Base-by-base conservation (phyloP, 2,888 invertebrate genomes). In the Barypeithes pellucidus region DNA sequence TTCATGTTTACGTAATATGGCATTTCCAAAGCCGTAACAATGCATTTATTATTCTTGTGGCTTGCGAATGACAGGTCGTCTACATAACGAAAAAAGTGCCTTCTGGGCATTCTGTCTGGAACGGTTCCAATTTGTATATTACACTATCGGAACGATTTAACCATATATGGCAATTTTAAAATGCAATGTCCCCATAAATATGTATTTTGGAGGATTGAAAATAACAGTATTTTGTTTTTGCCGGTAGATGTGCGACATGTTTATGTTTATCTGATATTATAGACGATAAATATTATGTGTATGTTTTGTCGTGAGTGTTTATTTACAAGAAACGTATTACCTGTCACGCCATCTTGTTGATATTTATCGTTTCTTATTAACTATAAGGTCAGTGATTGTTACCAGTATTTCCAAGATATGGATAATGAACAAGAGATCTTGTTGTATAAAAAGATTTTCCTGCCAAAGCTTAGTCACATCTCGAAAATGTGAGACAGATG, bases 11-110 rank as follows among this genome's bases (percentile, higher is more conserved):
- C 63, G 67, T 72, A 67, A 67, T 67, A 41, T 67, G 43, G 67
- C 67, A 18, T 63, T 67, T 57, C 33, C 39, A 22, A 61, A 61
- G 52, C 72, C 67, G 54, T 52, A 67, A 72, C 72, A 72, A 72
- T 67, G 67, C 67, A 72, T 72, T 72, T 72, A 67, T 72, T 72
- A 72, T 72, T 72, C 72, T 22, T 24, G 62, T 36, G 67, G 72
- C 60, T 72, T 67, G 57, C 72, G 59, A 72, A 72, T 67, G 72
- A 72, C 72, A 72, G 67, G 52, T 67, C 67, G 72, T 72, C 72
- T 72, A 62, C 72, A 63, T 67, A 54, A 47, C 61, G 67, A 72
- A 67, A 67, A 67, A 67, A 72, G 41, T 52, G 62, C 43, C 61
- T 72, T 67, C 67, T 61, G 57, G 72, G 67, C 63, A 72, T 72